Base-by-base conservation (phyloP, 2,797 vertebrate species). In the Pipistrellus pygmaeus region DNA sequence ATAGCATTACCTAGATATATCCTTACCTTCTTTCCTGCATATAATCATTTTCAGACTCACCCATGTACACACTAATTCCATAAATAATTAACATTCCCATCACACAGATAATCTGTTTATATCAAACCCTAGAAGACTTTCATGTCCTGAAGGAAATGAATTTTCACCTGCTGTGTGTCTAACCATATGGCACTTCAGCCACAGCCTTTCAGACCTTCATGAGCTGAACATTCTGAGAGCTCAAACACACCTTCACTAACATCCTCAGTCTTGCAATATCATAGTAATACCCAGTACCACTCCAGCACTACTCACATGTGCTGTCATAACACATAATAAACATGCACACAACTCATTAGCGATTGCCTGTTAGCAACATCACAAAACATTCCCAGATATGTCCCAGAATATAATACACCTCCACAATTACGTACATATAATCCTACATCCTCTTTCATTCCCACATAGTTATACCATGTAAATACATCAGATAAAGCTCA, bases 1-100 rank as follows among this genome's bases (percentile, higher is more conserved):
- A 7, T 32, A 44, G 15, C 3, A 5, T 60, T 41, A 21, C 0
- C 1, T 12, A 21, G 17, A 3, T 66, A 48, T 2, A 7, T 11
- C 3, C 5, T 32, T 25, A 23, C 32, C 38, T 23, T 44, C 30
- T 57, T 55, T 86, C 48, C 14, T 82, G 53, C 41, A 27, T 12
- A 20, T 20, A 73, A 1, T 57, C 8, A n/a, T 77, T 46, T 48
- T 73, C 35, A 77, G 4, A n/a, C 5, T 76, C 17, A 64, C 4
- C 8, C 18, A 0, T 57, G 55, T 11, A n/a, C 8, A 55, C 2
- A 41, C 9, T 80, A 38, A 69, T 60, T 44, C 41, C 5, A 10
- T 18, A 75, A 53, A 20, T 46, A 51, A 18, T 84, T 51, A 15
- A 62, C 6, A 23, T 21, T 4, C 3, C 15, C 1, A 53, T 88